Evolutionary conservation across 2,888 invertebrate genomes (phyloP).

Genomic region (Rhopalosiphum nymphaeae): DNA sequence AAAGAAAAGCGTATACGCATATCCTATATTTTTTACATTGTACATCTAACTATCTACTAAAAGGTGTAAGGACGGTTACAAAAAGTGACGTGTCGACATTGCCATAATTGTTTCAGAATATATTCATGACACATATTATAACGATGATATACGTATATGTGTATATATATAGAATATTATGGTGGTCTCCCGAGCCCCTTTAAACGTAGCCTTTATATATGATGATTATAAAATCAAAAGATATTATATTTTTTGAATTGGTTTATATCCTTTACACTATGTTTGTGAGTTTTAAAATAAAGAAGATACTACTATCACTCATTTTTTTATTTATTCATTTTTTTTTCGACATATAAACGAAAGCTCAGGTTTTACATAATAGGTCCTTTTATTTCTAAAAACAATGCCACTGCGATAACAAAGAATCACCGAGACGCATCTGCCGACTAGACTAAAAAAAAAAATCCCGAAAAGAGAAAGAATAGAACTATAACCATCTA

Average conservation of each 20-base stretch:
- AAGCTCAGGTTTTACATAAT: slow-evolving; percentile 46
- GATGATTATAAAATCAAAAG: slow-evolving; percentile 45
- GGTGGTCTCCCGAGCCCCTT: background rate
- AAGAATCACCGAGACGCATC: slow-evolving; percentile 28
- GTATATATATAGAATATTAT: background rate
- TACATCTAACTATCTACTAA: background rate
- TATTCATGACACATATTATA: slow-evolving; percentile 21
- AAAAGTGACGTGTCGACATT: background rate
- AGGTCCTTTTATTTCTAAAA: background rate
- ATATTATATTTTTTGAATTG: slow-evolving; percentile 48
- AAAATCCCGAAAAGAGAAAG: background rate
- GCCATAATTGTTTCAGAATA: background rate
- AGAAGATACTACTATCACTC: slow-evolving; percentile 48
- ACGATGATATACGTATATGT: background rate
- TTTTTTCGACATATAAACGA: slow-evolving; percentile 7
- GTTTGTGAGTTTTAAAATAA: background rate
- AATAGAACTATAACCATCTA: background rate
- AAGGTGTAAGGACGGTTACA: background rate
- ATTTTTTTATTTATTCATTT: slow-evolving; percentile 35
- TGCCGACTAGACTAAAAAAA: slow-evolving; percentile 18
- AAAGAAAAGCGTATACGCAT: background rate
- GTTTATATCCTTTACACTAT: slow-evolving; percentile 41
- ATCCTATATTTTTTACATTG: background rate
- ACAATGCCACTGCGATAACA: slow-evolving; percentile 53
- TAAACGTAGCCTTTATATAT: slow-evolving; percentile 20